Evolutionary conservation across 2,113 vertebrate genomes (phyloP), one percentile per base, ranked within the genome.

Genomic region (Platichthys flesus): DNA sequence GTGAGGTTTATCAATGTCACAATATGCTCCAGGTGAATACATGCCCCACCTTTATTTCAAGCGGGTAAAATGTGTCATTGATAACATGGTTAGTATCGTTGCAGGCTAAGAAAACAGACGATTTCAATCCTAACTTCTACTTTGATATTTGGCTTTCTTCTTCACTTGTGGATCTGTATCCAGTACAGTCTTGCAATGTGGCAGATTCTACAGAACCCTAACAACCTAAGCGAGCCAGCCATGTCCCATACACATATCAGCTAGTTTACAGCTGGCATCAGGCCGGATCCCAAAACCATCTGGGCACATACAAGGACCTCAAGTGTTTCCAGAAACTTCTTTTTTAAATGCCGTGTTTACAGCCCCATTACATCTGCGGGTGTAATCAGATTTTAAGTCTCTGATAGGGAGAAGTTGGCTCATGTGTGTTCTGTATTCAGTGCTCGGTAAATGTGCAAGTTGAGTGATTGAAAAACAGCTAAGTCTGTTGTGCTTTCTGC

Each of bases 161-260:
- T 18, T 16, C 49, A 2, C 45, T 21, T 26, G 14, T 60, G 26
- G 24, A 31, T 47, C 42, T 6, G 42, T 67, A 37, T 37, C n/a
- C 45, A 60, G 18, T 10, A 3, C 2, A 58, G 23, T 21, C 9
- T 42, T 28, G 26, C 26, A 51, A 51, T 51, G 56, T 54, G 28
- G 59, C 49, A 42, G 49, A 58, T 69, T 21, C 68, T 3, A 81
- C 60, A 12, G 13, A 69, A 57, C n/a, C 45, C 52, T 59, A 15
- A 78, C 51, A 45, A 57, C 52, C 24, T 45, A 26, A 37, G 72
- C 68, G 74, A 76, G 59, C 57, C 45, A 62, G 81, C 62, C 49
- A 62, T 66, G 51, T 75, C 35, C 28, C n/a, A n/a, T 52, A 68
- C 76, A 72, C 56, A 24, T 74, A 54, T 67, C 24, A 55, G 54